A percentile compares a stretch with the other conserved stretches of the same genome.
These are phyloP conservation scores for Diaphora mendica DNA, from an alignment of 2,888 invertebrate genomes.

Conservation along the genomic window DNA sequence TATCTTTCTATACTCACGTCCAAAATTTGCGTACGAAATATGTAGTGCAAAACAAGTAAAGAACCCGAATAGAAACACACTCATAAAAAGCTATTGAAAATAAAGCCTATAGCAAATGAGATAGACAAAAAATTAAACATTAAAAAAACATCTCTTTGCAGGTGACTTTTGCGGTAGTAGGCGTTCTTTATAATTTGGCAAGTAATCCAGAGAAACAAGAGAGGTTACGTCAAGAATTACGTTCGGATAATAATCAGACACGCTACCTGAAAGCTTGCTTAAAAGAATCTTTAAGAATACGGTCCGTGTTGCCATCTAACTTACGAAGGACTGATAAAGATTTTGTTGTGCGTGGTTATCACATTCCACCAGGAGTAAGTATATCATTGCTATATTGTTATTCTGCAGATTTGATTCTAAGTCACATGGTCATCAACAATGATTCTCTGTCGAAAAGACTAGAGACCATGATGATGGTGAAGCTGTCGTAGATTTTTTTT, in stretches of 20 bases:
- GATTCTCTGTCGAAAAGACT: no score
- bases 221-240: slow-evolving; percentile 73
- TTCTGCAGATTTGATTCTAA: no score
- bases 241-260: slow-evolving; percentile 57
- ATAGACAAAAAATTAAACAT: neutral
- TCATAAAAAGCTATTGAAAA: no score
- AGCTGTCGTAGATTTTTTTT: no score
- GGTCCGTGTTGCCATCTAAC: slow-evolving; percentile 73
- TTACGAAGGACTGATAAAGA: slow-evolving; percentile 74
- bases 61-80: no score
- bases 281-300: slow-evolving; percentile 86
- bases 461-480: no score
- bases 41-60: no score
- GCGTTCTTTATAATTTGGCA: slow-evolving; percentile 85
- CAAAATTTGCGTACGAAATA: no score
- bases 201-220: slow-evolving; percentile 84
- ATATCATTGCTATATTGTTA: neutral
- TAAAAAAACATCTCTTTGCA: slow-evolving; percentile 46
- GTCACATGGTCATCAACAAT: no score
- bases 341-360: slow-evolving; percentile 74
- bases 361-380: slow-evolving; percentile 78
- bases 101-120: no score
- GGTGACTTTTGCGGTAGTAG: slow-evolving; percentile 75
- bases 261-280: slow-evolving; percentile 88
- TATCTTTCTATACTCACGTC: no score